Conservation (phyloP, 2,888 invertebrate species). For the Morpho deidamia region DNA sequence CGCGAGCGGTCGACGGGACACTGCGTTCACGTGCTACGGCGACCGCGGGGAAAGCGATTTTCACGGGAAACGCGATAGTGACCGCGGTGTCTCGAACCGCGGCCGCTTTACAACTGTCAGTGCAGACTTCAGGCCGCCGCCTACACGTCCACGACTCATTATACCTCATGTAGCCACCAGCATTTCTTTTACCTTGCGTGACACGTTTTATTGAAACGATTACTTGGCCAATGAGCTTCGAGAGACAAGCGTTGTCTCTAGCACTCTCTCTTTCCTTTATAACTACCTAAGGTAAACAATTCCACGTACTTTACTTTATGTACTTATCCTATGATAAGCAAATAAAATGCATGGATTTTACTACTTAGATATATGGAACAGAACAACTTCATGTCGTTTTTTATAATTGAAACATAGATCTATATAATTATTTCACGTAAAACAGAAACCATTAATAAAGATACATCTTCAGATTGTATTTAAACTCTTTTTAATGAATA, state of each 20-base stretch:
- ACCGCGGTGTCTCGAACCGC: slow-evolving; percentile 63
- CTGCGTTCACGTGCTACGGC: slow-evolving; percentile 71
- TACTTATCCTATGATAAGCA: background rate
- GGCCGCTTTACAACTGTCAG: slow-evolving; percentile 62
- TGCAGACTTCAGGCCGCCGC: slow-evolving; percentile 33
- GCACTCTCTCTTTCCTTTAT: slow-evolving; percentile 11
- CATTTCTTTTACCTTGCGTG: slow-evolving; percentile 27
- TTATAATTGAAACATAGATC: background rate
- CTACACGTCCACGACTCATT: slow-evolving; percentile 27
- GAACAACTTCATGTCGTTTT: too few species aligned
- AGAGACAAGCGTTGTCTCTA: slow-evolving; percentile 17
- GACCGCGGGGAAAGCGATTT: slow-evolving; percentile 74
- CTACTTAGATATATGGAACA: background rate
- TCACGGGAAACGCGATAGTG: slow-evolving; percentile 72
- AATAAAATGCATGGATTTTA: slow-evolving; percentile 2
- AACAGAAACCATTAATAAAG: too few species aligned
- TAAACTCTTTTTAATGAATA: too few species aligned
- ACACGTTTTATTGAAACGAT: slow-evolving; percentile 26
- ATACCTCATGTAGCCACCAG: slow-evolving; percentile 23
- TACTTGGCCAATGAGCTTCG: slow-evolving; percentile 22
- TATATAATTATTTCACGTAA: background rate
- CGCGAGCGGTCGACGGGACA: slow-evolving; percentile 75
- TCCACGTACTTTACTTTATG: background rate
- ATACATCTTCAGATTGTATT: too few species aligned
- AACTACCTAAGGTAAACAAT: background rate